Evolutionary conservation across 2,113 vertebrate genomes (phyloP).

Genomic region (Perca schrenkii): DNA sequence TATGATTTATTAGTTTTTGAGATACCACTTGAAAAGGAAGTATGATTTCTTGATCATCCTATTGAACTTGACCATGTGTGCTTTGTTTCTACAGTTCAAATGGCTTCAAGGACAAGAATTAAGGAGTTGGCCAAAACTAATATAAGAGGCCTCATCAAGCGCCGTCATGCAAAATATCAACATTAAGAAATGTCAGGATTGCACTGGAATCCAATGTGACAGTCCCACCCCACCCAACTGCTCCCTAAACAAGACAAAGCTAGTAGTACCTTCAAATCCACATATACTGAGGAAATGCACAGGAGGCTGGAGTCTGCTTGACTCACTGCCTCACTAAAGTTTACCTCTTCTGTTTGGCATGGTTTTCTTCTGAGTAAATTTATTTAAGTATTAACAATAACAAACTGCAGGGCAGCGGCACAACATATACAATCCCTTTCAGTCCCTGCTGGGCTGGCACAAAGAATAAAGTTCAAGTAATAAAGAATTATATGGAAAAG

Average conservation of each 20-base stretch:
- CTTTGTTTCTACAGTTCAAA: not conserved
- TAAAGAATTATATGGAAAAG: not conserved
- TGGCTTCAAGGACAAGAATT: not conserved
- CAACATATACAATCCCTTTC: not conserved
- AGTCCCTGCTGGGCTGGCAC: not conserved
- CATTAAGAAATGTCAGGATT: not conserved
- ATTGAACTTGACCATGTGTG: not conserved
- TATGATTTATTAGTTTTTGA: not conserved
- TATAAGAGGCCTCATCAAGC: not conserved
- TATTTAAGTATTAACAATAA: not conserved
- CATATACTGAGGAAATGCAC: not conserved
- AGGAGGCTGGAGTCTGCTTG: not conserved
- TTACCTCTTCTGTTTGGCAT: not conserved
- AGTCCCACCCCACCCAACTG: slow-evolving; percentile 11
- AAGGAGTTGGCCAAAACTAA: not conserved
- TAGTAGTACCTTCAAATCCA: slow-evolving; percentile 8
- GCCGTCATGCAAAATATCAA: not conserved
- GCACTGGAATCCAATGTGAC: not conserved
- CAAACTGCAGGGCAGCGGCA: not conserved
- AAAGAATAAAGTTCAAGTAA: not conserved
- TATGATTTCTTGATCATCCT: not conserved
- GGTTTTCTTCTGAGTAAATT: not conserved
- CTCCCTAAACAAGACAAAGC: slow-evolving; percentile 14
- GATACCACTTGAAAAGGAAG: not conserved
- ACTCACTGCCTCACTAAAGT: not conserved